These are phyloP conservation scores for Microcebus lehilahytsara DNA, from an alignment of 2,113 vertebrate species.

Conservation along the genomic window DNA sequence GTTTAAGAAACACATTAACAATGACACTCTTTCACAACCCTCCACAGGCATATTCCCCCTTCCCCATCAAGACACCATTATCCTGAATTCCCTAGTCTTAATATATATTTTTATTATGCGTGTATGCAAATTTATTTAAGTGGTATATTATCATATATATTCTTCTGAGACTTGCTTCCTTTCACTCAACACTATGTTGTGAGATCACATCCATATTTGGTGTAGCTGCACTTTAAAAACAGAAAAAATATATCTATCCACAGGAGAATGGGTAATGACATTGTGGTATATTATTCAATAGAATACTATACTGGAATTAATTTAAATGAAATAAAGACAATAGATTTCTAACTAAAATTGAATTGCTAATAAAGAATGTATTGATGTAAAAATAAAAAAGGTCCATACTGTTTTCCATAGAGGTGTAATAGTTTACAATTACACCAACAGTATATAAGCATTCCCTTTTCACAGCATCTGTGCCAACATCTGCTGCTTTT, in stretches of 20 bases:
- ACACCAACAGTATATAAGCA: no score
- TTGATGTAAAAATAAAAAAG: neutral
- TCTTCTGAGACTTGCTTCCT: neutral
- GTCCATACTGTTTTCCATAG: no score
- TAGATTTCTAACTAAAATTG: constrained; percentile 19
- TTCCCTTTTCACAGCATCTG: no score
- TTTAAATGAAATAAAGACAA: constrained; percentile 12
- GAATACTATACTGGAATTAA: neutral
- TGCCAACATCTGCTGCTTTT: no score
- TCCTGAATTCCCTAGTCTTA: neutral
- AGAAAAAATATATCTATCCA: neutral
- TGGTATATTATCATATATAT: neutral
- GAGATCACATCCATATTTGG: neutral
- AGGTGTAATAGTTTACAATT: no score
- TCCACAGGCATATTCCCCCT: neutral
- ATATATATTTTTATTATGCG: neutral
- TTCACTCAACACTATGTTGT: neutral
- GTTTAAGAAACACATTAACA: neutral
- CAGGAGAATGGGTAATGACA: neutral
- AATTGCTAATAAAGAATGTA: neutral
- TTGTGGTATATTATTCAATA: neutral
- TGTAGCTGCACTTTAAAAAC: neutral
- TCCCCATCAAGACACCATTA: neutral
- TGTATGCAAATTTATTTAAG: neutral
- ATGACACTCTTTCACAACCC: neutral